These are phyloP conservation scores for Petromus typicus DNA, from an alignment of 2,113 vertebrate species.

Conservation along the genomic window DNA sequence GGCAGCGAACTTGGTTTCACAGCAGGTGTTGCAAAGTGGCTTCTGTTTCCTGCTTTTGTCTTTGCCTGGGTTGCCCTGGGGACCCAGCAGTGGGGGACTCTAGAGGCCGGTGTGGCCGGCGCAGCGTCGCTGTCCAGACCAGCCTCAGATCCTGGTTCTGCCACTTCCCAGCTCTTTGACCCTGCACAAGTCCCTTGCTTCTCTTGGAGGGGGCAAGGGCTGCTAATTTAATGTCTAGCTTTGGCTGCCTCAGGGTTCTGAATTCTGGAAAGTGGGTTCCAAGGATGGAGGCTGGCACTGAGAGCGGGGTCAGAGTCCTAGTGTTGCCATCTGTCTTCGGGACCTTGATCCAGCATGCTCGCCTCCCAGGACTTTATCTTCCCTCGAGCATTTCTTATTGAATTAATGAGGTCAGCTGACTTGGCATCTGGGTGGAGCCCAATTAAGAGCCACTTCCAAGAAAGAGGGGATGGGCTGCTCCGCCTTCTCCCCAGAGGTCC, in stretches of 20 bases:
- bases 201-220: not conserved
- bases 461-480: not conserved
- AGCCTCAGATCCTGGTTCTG: not conserved
- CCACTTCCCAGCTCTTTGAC: not conserved
- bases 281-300: not conserved
- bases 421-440: not conserved
- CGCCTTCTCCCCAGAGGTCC: not conserved
- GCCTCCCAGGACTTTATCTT: not conserved
- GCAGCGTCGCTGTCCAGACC: too few species aligned
- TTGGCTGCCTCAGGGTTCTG: not conserved
- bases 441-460: not conserved
- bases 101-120: not conserved
- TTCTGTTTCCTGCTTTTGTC: not conserved
- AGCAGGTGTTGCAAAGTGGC: not conserved
- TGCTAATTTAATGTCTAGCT: not conserved
- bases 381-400: not conserved
- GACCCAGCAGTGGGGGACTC: not conserved
- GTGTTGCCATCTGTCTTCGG: fast-evolving
- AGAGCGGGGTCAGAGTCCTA: fast-evolving
- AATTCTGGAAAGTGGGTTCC: not conserved
- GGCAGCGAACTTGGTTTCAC: not conserved
- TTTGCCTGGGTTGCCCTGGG: not conserved
- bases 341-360: not conserved
- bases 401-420: not conserved
- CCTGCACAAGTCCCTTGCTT: not conserved